Conservation (phyloP, 2,113 vertebrate species). For the Plecturocebus donacophilus region DNA sequence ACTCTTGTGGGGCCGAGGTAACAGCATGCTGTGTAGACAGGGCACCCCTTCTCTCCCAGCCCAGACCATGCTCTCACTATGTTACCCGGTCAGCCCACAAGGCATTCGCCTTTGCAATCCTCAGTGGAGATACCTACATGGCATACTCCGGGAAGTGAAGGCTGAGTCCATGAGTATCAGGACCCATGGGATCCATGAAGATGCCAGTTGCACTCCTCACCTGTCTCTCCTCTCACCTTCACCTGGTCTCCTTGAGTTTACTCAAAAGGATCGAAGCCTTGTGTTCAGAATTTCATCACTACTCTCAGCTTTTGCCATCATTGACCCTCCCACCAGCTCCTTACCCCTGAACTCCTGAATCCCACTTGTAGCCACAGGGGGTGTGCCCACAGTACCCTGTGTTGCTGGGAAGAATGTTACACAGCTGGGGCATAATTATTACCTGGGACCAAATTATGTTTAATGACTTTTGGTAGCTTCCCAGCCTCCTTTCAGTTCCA, state of each 20-base stretch:
- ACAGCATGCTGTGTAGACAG: neutral
- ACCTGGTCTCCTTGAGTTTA: rapidly evolving
- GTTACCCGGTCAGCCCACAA: neutral
- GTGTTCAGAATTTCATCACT: rapidly evolving
- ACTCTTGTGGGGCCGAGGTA: neutral
- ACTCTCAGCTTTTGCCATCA: rapidly evolving
- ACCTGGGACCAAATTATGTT: neutral
- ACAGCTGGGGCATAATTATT: neutral
- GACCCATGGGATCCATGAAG: rapidly evolving
- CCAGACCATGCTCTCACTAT: rapidly evolving
- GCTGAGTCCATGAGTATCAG: neutral
- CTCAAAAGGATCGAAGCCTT: neutral
- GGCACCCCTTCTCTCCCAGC: neutral
- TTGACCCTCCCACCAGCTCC: rapidly evolving
- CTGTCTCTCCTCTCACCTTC: rapidly evolving
- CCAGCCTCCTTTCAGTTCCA: neutral
- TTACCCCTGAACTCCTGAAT: neutral
- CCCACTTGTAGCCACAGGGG: rapidly evolving
- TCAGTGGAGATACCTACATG: neutral
- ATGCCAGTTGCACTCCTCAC: rapidly evolving
- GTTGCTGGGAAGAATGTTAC: neutral
- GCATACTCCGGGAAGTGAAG: rapidly evolving
- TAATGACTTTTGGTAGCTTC: constrained; percentile 29
- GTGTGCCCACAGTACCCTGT: too few species aligned
- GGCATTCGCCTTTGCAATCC: rapidly evolving